These are phyloP conservation scores for Erythrolamprus reginae DNA, from an alignment of 2,113 vertebrate genomes.

Conservation along the genomic window DNA sequence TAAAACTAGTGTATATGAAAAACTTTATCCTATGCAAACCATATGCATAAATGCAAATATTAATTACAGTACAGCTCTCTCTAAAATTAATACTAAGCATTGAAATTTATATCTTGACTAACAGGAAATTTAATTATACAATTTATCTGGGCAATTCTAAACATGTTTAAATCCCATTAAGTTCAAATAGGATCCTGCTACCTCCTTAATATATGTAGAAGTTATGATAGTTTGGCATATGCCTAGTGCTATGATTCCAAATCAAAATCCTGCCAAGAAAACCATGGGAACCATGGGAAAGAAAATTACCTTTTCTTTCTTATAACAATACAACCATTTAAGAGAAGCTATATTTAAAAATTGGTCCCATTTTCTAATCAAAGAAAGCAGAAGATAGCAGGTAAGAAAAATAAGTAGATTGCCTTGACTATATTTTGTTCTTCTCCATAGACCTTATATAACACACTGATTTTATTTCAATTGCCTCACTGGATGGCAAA, in stretches of 20 bases:
- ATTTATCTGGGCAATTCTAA: background rate
- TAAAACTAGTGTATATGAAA: background rate
- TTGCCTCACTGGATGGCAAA: background rate
- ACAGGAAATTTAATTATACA: background rate
- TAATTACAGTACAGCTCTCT: background rate
- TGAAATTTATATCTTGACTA: background rate
- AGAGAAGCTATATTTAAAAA: background rate
- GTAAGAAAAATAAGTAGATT: background rate
- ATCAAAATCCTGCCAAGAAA: background rate
- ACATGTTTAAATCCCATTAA: background rate
- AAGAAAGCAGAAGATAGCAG: background rate
- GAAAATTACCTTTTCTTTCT: background rate
- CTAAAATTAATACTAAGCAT: background rate
- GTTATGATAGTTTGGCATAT: background rate
- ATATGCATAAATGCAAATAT: background rate
- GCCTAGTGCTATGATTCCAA: background rate
- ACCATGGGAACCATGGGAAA: background rate
- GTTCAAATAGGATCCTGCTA: background rate
- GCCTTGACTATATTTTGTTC: background rate
- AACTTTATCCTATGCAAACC: background rate
- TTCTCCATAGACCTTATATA: background rate
- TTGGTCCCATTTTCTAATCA: background rate
- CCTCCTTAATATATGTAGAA: background rate
- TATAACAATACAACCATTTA: background rate
- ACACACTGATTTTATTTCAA: background rate